A percentile compares a stretch with the other conserved stretches of the same genome.
These are phyloP conservation scores for Myoxocephalus aenaeus DNA, from an alignment of 2,797 vertebrate genomes.

Conservation along the genomic window DNA sequence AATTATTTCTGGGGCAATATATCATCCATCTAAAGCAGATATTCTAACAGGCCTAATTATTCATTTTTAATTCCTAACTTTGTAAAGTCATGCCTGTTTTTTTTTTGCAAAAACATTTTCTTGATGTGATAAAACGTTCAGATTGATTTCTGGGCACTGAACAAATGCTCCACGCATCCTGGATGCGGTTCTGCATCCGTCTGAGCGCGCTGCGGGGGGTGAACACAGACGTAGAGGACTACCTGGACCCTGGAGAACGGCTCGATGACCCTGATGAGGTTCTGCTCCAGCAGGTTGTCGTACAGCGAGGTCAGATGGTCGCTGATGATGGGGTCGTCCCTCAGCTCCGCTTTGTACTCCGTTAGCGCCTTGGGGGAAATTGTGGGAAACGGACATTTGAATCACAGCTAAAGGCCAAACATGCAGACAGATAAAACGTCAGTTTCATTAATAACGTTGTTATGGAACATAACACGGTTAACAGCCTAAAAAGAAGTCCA, in stretches of 20 bases:
- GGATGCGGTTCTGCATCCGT: too few relatives aligned
- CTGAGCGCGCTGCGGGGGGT: too few relatives aligned
- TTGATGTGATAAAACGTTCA: not conserved
- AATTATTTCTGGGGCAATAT: not conserved
- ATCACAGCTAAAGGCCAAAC: not conserved
- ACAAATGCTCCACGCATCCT: not conserved
- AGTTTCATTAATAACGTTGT: not conserved
- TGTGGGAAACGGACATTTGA: not conserved
- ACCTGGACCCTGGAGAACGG: constrained; percentile 97
- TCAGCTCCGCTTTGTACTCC: constrained; percentile 95
- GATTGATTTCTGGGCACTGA: not conserved
- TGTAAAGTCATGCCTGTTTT: not conserved
- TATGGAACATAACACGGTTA: too few relatives aligned
- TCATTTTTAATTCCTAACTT: not conserved
- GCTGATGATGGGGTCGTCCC: constrained; percentile 97
- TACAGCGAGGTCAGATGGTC: constrained; percentile 96
- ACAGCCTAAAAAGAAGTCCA: not conserved
- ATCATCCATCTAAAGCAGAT: not conserved
- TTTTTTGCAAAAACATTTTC: not conserved
- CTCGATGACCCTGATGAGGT: constrained; percentile 98
- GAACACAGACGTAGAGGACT: too few relatives aligned
- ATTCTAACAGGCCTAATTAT: not conserved
- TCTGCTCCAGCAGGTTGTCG: constrained; percentile 98
- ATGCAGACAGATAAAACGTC: not conserved
- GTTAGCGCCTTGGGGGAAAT: constrained; percentile 87